Evolutionary conservation across 2,113 vertebrate genomes (phyloP).

Genomic region (Micronycteris hirsuta): DNA sequence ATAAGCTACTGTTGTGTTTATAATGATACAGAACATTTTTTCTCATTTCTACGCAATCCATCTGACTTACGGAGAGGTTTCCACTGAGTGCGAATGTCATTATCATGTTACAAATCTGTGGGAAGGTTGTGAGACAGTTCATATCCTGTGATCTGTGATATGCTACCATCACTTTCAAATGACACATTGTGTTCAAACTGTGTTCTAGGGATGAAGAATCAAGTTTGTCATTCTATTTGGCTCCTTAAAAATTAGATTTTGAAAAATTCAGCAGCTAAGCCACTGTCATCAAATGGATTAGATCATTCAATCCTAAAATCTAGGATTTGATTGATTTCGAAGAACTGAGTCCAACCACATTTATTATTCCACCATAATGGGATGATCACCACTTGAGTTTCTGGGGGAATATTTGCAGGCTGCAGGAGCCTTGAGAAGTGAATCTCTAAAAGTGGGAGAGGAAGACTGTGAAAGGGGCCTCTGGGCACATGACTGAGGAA

Average conservation of each 20-base stretch:
- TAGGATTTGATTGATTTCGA: background rate
- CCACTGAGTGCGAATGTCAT: background rate
- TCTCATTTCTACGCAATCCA: background rate
- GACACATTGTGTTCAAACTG: background rate
- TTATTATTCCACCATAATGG: background rate
- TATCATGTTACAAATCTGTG: background rate
- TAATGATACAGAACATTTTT: background rate
- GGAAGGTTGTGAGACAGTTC: background rate
- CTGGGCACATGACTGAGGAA: background rate
- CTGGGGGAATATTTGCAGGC: background rate
- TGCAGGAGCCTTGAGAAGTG: accelerated
- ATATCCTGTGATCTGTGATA: background rate
- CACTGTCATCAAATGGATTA: background rate
- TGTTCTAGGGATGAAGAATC: background rate
- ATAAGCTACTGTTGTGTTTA: background rate
- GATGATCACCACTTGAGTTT: background rate
- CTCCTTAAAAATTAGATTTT: background rate
- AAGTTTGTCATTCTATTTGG: background rate
- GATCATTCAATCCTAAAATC: background rate
- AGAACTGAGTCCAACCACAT: background rate
- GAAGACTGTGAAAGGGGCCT: accelerated
- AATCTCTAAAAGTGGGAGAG: background rate
- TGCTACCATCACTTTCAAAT: background rate
- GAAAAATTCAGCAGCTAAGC: background rate
- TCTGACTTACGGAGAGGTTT: background rate